phyloP scores from a whole-genome alignment of 2,113 vertebrate species.

The Aptenodytes forsteri region DNA sequence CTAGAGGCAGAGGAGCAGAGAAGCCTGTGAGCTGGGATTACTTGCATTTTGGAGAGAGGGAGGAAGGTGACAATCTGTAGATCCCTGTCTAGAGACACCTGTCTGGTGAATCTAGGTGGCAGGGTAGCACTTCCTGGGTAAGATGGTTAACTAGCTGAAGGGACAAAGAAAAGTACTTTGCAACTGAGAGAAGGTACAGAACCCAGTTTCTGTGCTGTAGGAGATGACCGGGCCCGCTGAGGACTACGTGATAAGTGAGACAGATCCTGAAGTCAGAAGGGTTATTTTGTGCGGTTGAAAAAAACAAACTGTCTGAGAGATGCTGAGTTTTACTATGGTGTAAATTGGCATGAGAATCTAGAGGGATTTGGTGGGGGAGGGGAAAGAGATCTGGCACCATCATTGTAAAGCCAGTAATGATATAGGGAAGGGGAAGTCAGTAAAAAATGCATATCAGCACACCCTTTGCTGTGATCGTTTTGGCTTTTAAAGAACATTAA shows the following conservation, averaged over 20 bases:
- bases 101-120: not conserved
- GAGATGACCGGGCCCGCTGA: not conserved
- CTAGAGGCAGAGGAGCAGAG: not conserved
- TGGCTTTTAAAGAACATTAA: not conserved
- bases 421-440: not conserved
- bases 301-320: not conserved
- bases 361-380: not conserved
- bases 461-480: not conserved
- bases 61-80: not conserved
- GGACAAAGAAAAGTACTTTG: not conserved
- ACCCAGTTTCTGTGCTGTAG: not conserved
- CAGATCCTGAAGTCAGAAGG: not conserved
- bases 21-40: not conserved
- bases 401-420: not conserved
- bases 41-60: not conserved
- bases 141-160: not conserved
- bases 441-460: not conserved
- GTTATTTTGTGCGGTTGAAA: not conserved
- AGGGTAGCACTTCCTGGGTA: not conserved
- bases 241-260: fast-evolving
- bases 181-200: not conserved
- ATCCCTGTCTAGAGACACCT: not conserved
- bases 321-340: not conserved
- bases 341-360: not conserved
- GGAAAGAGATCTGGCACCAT: no score